Evolutionary conservation across 2,888 invertebrate species (phyloP).

Genomic region (Torymus auratus): DNA sequence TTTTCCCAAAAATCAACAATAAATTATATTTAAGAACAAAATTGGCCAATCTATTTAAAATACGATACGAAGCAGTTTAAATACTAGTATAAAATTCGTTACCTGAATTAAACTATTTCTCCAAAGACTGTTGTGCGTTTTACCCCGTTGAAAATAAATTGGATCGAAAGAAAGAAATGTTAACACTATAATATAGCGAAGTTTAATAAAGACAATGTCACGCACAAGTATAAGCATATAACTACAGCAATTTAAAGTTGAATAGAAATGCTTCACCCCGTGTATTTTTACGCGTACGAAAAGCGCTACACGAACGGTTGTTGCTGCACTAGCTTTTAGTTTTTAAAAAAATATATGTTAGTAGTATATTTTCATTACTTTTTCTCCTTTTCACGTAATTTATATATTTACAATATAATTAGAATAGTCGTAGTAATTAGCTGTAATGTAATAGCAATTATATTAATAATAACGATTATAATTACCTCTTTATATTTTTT

Average conservation of each 20-base stretch:
- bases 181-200: too few species aligned
- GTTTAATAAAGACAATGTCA: too few species aligned
- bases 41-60: too few species aligned
- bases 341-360: conserved; percentile 48
- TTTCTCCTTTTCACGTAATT: conserved; percentile 34
- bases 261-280: too few species aligned
- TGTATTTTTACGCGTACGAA: too few species aligned
- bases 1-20: not conserved
- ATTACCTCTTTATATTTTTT: not conserved
- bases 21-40: not conserved
- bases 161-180: too few species aligned
- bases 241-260: too few species aligned
- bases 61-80: too few species aligned
- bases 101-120: not conserved
- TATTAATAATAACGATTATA: not conserved
- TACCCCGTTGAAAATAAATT: not conserved
- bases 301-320: not conserved
- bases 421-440: conserved; percentile 23
- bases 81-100: not conserved
- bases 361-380: conserved; percentile 40
- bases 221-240: too few species aligned
- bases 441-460: conserved; percentile 19
- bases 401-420: conserved; percentile 46
- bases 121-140: not conserved
- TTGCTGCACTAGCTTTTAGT: conserved; percentile 18